Evolutionary conservation across 2,797 vertebrate genomes (phyloP).

Genomic region (Galago senegalensis): DNA sequence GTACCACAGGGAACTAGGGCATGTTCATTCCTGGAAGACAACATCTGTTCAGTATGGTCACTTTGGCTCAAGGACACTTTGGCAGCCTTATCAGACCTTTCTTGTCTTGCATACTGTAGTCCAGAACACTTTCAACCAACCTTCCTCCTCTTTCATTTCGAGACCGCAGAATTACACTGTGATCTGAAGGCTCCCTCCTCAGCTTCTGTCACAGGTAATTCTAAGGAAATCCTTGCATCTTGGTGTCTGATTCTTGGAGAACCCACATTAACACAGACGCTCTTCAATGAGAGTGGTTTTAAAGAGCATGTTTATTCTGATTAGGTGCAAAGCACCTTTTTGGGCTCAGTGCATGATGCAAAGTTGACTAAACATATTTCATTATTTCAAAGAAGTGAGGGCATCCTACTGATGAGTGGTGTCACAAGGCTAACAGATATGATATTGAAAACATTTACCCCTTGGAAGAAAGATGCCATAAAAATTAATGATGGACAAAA

Average conservation of each 20-base stretch:
- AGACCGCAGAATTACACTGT: background rate
- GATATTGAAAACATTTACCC: slow-evolving; percentile 67
- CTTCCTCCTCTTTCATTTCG: background rate
- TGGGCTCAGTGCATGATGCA: background rate
- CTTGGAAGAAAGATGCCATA: slow-evolving; percentile 56
- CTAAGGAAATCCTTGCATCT: background rate
- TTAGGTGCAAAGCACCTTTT: slow-evolving; percentile 25
- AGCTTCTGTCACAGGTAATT: background rate
- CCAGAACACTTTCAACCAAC: background rate
- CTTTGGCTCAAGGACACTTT: background rate
- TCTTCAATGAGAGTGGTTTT: slow-evolving; percentile 32
- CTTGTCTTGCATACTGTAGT: background rate
- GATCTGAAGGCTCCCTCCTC: background rate
- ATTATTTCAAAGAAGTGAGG: slow-evolving; percentile 56
- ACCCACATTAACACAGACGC: background rate
- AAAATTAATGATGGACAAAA: slow-evolving; percentile 77
- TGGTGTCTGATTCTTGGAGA: slow-evolving; percentile 36
- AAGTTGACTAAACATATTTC: slow-evolving; percentile 32
- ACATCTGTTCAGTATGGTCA: background rate
- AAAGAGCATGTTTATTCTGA: slow-evolving; percentile 38
- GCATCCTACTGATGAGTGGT: background rate
- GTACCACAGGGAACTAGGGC: background rate
- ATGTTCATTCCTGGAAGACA: background rate
- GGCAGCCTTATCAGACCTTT: background rate
- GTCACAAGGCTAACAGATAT: slow-evolving; percentile 33